Evolutionary conservation across 2,113 vertebrate species (phyloP).

Genomic region (Monopterus albus): DNA sequence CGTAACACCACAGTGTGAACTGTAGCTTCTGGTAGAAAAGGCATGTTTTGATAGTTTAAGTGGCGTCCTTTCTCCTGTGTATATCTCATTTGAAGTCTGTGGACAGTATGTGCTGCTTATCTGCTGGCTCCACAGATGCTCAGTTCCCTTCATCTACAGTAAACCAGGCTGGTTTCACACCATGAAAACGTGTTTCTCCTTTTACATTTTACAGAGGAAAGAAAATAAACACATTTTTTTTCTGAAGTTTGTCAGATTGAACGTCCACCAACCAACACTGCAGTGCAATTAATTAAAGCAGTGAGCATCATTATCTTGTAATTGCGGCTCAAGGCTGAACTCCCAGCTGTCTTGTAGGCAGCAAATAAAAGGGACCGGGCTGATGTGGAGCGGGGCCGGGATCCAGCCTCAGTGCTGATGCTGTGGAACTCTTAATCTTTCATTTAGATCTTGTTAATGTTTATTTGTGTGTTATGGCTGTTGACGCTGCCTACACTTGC

Average conservation of each 20-base stretch:
- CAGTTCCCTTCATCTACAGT: not conserved
- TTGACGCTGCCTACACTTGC: slow-evolving; percentile 37
- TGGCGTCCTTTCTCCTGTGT: no score
- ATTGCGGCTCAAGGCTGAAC: not conserved
- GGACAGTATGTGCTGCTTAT: no score
- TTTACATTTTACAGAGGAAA: not conserved
- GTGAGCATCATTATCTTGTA: slow-evolving; percentile 16
- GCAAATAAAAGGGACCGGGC: slow-evolving; percentile 7
- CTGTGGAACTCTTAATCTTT: slow-evolving; percentile 38
- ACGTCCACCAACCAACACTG: not conserved
- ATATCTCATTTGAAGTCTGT: no score
- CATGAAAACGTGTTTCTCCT: not conserved
- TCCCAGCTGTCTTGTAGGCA: slow-evolving; percentile 14
- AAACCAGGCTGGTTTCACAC: not conserved
- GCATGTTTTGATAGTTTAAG: no score
- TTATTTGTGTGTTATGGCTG: slow-evolving; percentile 25
- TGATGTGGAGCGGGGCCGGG: not conserved
- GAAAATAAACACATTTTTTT: slow-evolving; percentile 15
- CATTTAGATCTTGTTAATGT: slow-evolving; percentile 60
- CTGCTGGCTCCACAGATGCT: not conserved
- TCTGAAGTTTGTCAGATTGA: slow-evolving; percentile 5
- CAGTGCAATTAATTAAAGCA: slow-evolving; percentile 33
- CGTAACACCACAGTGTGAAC: no score
- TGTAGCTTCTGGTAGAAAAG: no score
- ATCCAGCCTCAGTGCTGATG: not conserved